phyloP scores from a whole-genome alignment of 2,113 vertebrate species.

The Colius striatus region DNA sequence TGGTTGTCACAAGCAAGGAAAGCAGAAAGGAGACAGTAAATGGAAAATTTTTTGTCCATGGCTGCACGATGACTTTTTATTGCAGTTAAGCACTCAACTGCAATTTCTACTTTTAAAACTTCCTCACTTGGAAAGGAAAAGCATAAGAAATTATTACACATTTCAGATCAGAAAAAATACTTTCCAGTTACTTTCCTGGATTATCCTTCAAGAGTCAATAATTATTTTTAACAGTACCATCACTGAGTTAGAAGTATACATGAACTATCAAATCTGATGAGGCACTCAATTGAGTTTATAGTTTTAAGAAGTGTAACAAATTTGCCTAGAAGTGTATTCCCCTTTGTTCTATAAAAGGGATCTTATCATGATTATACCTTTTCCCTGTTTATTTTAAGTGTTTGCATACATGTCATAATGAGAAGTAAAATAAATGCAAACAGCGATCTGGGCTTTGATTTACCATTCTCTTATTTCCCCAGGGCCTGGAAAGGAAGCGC shows the following conservation, averaged over 20 bases:
- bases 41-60: neutral
- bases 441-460: conserved; percentile 71
- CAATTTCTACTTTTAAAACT: neutral
- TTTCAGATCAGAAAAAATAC: neutral
- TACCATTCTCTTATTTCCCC: conserved; percentile 76
- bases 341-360: conserved; percentile 41
- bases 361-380: conserved; percentile 50
- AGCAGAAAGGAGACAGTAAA: neutral
- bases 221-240: conserved; percentile 7
- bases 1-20: neutral
- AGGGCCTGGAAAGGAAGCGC: conserved; percentile 73
- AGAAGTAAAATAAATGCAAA: conserved; percentile 78
- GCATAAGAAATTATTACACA: neutral
- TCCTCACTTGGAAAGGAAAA: neutral
- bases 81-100: neutral
- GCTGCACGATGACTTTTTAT: neutral
- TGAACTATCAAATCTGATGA: conserved; percentile 38
- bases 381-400: conserved; percentile 65
- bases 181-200: conserved; percentile 5
- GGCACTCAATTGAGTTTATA: conserved; percentile 4
- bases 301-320: conserved; percentile 37
- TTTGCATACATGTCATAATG: conserved; percentile 70
- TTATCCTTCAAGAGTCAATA: neutral
- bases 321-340: conserved; percentile 24
- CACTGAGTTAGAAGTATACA: neutral